Percentiles rank a stretch among this genome's conserved stretches.
phyloP scores from a whole-genome alignment of 2,797 vertebrate genomes.

The Danio albolineatus region DNA sequence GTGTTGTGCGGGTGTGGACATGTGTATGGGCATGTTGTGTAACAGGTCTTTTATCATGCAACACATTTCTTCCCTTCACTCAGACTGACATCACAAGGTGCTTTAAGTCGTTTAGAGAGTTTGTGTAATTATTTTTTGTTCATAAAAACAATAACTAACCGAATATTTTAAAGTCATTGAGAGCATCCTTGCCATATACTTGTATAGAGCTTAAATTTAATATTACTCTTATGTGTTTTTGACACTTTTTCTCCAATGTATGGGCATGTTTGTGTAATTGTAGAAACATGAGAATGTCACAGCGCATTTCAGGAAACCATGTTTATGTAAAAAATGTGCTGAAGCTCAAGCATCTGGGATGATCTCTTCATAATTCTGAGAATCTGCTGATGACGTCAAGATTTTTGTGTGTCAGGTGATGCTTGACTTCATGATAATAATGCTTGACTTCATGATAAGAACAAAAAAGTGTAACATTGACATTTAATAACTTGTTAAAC shows the following conservation, averaged over 20 bases:
- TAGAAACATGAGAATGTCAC: background rate
- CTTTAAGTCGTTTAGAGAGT: background rate
- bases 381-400: background rate
- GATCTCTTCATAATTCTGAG: background rate
- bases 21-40: slow-evolving; percentile 52
- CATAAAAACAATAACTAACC: background rate
- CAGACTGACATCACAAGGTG: slow-evolving; percentile 6
- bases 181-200: background rate
- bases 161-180: too few species aligned
- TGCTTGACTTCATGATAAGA: too few species aligned
- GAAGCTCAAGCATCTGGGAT: background rate
- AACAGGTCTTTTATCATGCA: slow-evolving; percentile 49
- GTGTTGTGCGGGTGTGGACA: slow-evolving; percentile 21
- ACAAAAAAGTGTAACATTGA: too few species aligned
- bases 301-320: background rate
- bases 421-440: too few species aligned
- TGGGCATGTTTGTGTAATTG: background rate
- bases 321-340: background rate
- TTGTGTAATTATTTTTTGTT: background rate
- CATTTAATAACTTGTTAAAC: too few species aligned
- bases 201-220: background rate
- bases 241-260: background rate
- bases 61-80: slow-evolving; percentile 12
- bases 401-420: background rate
- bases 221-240: background rate